A percentile compares a stretch with the other conserved stretches of the same genome.
These are phyloP conservation scores for Strigamia crassipes DNA, from an alignment of 2,888 invertebrate genomes.

Conservation along the genomic window DNA sequence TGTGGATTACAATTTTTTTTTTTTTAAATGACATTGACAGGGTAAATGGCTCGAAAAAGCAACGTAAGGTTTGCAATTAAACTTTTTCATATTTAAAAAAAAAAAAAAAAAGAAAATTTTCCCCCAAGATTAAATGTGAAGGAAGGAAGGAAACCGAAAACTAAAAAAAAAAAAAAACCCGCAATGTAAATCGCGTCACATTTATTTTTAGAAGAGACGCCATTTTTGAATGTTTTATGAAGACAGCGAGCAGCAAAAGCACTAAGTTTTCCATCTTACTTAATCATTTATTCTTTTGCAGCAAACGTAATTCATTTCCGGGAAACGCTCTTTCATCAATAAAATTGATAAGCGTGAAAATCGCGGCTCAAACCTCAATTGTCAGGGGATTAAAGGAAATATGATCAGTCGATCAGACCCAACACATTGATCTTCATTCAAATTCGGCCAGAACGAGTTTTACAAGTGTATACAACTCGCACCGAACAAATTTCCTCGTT, in stretches of 20 bases:
- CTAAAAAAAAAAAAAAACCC: slow-evolving; percentile 48
- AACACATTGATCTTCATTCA: slow-evolving; percentile 26
- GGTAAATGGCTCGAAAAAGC: not conserved
- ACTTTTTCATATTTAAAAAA: not conserved
- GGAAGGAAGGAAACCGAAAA: slow-evolving; percentile 41
- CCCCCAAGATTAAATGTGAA: not conserved
- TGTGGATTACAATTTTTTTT: not conserved
- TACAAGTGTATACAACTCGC: not conserved
- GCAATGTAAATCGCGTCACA: slow-evolving; percentile 46
- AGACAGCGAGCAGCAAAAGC: not conserved
- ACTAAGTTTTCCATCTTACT: slow-evolving; percentile 19
- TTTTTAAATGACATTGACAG: not conserved
- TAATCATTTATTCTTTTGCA: slow-evolving; percentile 25
- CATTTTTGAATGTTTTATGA: slow-evolving; percentile 27
- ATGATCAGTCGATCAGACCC: slow-evolving; percentile 3
- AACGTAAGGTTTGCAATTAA: not conserved
- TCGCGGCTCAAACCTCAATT: slow-evolving; percentile 30
- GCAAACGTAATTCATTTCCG: slow-evolving; percentile 18
- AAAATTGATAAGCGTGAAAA: slow-evolving; percentile 36
- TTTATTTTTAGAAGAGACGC: slow-evolving; percentile 20
- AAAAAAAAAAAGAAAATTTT: not conserved
- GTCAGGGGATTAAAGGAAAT: slow-evolving; percentile 27
- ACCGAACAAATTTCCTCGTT: not conserved
- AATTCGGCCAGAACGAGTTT: not conserved
- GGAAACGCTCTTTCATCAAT: slow-evolving; percentile 17